These are phyloP conservation scores for Phalacrocorax brasilianus DNA, from an alignment of 2,113 vertebrate species.

Conservation along the genomic window DNA sequence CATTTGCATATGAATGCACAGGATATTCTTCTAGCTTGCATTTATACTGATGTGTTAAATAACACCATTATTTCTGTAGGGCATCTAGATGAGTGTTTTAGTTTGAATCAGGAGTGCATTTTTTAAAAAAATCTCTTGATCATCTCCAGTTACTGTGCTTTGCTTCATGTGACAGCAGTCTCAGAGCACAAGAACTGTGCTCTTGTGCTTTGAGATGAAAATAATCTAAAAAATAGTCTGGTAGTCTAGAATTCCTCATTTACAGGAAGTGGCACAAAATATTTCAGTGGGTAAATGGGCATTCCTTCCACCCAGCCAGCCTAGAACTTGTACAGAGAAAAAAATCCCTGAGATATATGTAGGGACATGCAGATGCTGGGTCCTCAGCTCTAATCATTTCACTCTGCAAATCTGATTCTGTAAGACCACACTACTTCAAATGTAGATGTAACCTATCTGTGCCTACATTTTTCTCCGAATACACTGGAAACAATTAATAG, in stretches of 20 bases:
- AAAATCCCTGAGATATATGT: background rate
- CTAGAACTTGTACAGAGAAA: background rate
- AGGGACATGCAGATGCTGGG: too few relatives aligned
- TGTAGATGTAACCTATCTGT: background rate
- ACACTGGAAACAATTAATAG: background rate
- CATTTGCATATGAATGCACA: constrained; percentile 3
- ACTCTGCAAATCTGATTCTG: background rate
- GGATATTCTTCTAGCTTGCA: background rate
- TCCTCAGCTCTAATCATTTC: background rate
- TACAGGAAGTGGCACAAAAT: background rate
- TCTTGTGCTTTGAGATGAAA: background rate
- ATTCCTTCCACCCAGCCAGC: background rate
- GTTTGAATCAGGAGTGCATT: background rate
- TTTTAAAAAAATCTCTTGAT: constrained; percentile 9
- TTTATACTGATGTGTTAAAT: constrained; percentile 19
- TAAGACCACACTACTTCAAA: background rate
- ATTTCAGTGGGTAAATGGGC: background rate
- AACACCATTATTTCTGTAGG: constrained; percentile 19
- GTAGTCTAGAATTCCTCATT: background rate
- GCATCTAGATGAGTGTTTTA: background rate
- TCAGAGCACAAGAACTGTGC: background rate
- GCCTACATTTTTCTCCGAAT: background rate
- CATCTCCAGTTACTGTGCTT: background rate
- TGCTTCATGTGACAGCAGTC: background rate
- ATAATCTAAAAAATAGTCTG: background rate